phyloP scores from a whole-genome alignment of 2,797 vertebrate genomes.

The Synaphobranchus kaupii region DNA sequence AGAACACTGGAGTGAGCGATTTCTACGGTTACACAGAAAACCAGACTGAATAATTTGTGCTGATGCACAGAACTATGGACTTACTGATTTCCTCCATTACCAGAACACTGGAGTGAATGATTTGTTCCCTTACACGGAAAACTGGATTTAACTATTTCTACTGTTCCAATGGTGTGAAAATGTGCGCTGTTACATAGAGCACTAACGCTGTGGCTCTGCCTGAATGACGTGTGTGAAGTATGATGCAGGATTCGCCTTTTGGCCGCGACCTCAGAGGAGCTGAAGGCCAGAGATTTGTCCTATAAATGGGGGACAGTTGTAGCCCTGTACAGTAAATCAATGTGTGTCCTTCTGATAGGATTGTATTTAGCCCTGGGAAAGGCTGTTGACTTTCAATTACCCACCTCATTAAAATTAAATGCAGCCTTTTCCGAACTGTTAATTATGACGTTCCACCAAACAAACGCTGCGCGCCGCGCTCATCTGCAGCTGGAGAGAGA shows the following conservation, averaged over 20 bases:
- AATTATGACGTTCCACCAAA: constrained; percentile 47
- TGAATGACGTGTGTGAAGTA: not conserved
- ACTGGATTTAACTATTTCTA: not conserved
- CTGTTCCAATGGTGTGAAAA: not conserved
- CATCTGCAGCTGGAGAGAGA: not conserved
- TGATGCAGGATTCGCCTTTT: not conserved
- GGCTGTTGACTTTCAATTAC: constrained; percentile 61
- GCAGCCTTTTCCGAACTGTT: constrained; percentile 44
- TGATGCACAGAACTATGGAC: not conserved
- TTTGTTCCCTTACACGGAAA: not conserved
- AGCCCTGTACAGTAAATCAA: constrained; percentile 53
- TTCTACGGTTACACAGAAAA: too few relatives aligned
- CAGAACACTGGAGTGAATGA: not conserved
- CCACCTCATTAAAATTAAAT: constrained; percentile 52
- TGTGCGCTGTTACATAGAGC: not conserved
- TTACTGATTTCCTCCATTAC: not conserved
- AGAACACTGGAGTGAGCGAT: too few relatives aligned
- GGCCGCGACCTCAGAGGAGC: not conserved
- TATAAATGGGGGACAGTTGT: constrained; percentile 55
- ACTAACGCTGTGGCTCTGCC: not conserved
- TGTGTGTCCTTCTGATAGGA: constrained; percentile 45
- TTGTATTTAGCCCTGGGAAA: constrained; percentile 49
- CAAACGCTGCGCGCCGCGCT: not conserved
- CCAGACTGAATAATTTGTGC: not conserved
- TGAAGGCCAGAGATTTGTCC: constrained; percentile 8